phyloP scores from a whole-genome alignment of 2,888 invertebrate genomes.

The Yponomeuta cagnagella region DNA sequence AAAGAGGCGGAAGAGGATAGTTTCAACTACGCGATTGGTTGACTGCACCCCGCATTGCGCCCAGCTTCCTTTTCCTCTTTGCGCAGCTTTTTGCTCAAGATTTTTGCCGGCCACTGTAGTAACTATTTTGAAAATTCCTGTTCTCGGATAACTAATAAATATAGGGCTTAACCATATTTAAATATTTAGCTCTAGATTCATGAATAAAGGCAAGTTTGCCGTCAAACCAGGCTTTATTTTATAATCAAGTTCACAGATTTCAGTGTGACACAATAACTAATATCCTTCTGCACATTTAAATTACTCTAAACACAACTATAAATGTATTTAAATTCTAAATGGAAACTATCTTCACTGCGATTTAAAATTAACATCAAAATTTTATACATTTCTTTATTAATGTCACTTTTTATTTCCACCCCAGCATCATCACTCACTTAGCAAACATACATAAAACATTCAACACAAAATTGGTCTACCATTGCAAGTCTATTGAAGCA shows the following conservation, averaged over 20 bases:
- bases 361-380: not conserved
- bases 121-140: no score
- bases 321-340: conserved; percentile 9
- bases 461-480: conserved; percentile 2
- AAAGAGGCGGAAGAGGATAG: no score
- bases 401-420: not conserved
- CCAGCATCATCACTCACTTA: conserved; percentile 2
- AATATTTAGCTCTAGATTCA: not conserved
- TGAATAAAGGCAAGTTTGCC: not conserved
- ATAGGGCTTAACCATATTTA: not conserved
- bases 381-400: not conserved
- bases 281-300: not conserved
- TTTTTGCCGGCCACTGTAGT: no score
- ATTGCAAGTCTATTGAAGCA: not conserved
- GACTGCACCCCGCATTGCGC: no score
- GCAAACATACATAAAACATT: conserved; percentile 5
- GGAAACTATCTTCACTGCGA: conserved; percentile 14
- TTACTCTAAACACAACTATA: not conserved
- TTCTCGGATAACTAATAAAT: not conserved
- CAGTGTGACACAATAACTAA: not conserved
- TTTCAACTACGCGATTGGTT: no score
- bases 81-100: no score
- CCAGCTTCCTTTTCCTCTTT: no score
- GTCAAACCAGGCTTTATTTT: not conserved
- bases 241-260: no score